These are phyloP conservation scores for Pasiphila rectangulata DNA, from an alignment of 2,888 invertebrate genomes.

Conservation along the genomic window DNA sequence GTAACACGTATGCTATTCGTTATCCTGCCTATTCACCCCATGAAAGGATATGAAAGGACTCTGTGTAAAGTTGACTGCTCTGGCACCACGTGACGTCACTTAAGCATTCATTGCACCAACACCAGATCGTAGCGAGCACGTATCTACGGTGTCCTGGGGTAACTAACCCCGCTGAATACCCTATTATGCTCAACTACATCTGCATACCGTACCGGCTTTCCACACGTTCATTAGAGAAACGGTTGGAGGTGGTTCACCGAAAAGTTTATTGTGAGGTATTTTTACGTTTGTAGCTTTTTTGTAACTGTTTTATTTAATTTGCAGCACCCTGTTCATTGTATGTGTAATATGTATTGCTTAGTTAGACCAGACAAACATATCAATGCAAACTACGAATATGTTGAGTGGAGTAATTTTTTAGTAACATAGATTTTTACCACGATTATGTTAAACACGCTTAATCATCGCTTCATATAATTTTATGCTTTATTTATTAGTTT, in stretches of 20 bases:
- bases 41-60: constrained; percentile 47
- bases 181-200: constrained; percentile 28
- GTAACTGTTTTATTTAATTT: too few relatives aligned
- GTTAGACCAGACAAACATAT: too few relatives aligned
- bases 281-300: too few relatives aligned
- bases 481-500: too few relatives aligned
- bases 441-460: too few relatives aligned
- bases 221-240: constrained; percentile 2
- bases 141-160: constrained; percentile 48
- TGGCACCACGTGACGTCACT: constrained; percentile 54
- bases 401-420: too few relatives aligned
- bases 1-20: constrained; percentile 68
- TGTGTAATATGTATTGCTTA: too few relatives aligned
- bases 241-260: background rate
- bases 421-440: too few relatives aligned
- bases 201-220: constrained; percentile 3
- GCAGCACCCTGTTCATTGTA: too few relatives aligned
- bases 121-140: constrained; percentile 20
- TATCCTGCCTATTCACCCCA: constrained; percentile 58
- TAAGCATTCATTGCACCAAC: constrained; percentile 63
- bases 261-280: too few relatives aligned
- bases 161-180: constrained; percentile 61
- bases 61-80: constrained; percentile 19
- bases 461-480: too few relatives aligned
- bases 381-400: too few relatives aligned